Conservation (phyloP, 2,113 vertebrate genomes). For the Peucedramus taeniatus region DNA sequence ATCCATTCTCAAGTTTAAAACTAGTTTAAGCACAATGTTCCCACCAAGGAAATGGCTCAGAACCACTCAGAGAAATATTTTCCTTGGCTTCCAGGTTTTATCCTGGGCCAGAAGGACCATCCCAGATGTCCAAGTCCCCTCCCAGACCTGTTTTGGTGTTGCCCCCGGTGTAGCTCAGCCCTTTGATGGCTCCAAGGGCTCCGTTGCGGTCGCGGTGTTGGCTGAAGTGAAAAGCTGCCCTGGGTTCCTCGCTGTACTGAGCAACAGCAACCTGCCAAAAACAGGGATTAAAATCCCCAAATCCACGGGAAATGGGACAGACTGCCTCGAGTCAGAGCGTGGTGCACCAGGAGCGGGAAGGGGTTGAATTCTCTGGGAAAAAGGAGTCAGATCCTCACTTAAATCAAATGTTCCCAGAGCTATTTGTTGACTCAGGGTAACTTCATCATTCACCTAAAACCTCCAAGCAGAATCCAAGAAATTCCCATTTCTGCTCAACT, state of each 20-base stretch:
- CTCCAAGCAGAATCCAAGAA: neutral
- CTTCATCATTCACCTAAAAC: neutral
- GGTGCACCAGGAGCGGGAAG: neutral
- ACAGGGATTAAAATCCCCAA: neutral
- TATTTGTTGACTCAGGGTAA: neutral
- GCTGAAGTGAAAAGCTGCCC: slow-evolving; percentile 78
- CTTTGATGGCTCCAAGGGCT: slow-evolving; percentile 73
- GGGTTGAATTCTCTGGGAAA: neutral
- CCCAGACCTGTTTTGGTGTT: slow-evolving; percentile 85
- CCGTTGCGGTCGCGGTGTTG: slow-evolving; percentile 79
- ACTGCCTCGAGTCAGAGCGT: rapidly evolving
- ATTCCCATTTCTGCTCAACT: neutral
- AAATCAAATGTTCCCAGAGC: neutral
- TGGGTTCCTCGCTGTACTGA: slow-evolving; percentile 84
- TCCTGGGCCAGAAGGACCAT: neutral
- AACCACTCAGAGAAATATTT: neutral
- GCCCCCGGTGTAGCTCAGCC: slow-evolving; percentile 78
- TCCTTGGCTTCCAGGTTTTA: neutral
- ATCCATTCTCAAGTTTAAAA: rapidly evolving
- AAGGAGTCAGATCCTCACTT: neutral
- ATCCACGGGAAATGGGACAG: neutral
- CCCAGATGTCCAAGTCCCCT: no score
- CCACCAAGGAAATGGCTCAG: neutral
- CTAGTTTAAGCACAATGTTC: neutral
- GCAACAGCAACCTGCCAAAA: slow-evolving; percentile 82